Conservation (phyloP, 2,113 vertebrate genomes). For the Megaptera novaeangliae region DNA sequence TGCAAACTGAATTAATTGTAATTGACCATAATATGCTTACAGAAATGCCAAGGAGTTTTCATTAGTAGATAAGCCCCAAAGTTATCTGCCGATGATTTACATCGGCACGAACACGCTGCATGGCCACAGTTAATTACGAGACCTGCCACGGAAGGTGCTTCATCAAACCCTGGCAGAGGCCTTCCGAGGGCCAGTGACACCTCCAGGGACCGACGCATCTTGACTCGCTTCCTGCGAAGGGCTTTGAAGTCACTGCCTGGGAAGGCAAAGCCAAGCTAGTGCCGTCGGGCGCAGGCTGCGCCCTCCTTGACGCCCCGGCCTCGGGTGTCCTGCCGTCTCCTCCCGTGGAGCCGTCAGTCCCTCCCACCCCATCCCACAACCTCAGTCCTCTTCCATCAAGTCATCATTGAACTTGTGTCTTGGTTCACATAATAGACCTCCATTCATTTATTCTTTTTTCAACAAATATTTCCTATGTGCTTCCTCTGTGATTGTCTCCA, state of each 20-base stretch:
- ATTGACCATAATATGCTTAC: conserved; percentile 86
- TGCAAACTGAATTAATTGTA: conserved; percentile 86
- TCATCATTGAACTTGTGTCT: not conserved
- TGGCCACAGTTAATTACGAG: conserved; percentile 72
- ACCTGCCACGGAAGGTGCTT: conserved; percentile 40
- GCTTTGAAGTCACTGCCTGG: conserved; percentile 37
- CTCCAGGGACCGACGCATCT: conserved; percentile 35
- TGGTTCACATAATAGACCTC: not conserved
- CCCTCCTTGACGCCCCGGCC: not conserved
- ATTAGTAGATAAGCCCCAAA: conserved; percentile 75
- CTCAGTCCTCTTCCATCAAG: not conserved
- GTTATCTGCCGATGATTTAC: conserved; percentile 76
- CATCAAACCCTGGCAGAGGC: conserved; percentile 49
- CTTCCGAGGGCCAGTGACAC: conserved; percentile 26
- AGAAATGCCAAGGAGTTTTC: conserved; percentile 77
- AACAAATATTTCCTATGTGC: not conserved
- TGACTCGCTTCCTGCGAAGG: conserved; percentile 23
- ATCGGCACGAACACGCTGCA: conserved; percentile 49
- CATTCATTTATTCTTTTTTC: not conserved
- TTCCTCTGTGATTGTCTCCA: too few relatives aligned
- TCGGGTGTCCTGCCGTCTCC: not conserved
- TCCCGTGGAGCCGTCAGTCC: too few relatives aligned
- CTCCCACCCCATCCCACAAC: not conserved
- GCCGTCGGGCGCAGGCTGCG: not conserved
- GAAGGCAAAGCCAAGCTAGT: not conserved